These are phyloP conservation scores for Aphyosemion australe DNA, from an alignment of 2,113 vertebrate genomes.

Conservation along the genomic window DNA sequence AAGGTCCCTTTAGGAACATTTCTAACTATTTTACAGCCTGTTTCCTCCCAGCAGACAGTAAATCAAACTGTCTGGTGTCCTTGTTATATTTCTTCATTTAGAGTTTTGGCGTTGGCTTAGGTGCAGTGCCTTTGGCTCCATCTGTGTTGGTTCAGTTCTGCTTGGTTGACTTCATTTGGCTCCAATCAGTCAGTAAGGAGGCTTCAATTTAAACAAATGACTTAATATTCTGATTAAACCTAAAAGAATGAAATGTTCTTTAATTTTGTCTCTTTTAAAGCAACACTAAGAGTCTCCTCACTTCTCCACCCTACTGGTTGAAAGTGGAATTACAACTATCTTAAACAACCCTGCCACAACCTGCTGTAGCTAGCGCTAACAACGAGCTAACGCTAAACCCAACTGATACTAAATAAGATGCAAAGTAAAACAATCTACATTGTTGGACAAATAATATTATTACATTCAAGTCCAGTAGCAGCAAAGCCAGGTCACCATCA, in stretches of 20 bases:
- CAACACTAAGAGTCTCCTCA: no score
- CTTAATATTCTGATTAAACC: slow-evolving; percentile 18
- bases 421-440: no score
- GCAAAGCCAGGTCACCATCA: no score
- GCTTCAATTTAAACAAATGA: slow-evolving; percentile 36
- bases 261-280: no score
- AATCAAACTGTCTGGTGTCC: slow-evolving; percentile 28
- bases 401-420: no score
- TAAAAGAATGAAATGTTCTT: slow-evolving; percentile 3
- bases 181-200: slow-evolving; percentile 38
- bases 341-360: no score
- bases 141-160: background rate
- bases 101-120: slow-evolving; percentile 27
- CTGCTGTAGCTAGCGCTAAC: no score
- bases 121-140: slow-evolving; percentile 6
- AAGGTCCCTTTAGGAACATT: slow-evolving; percentile 13
- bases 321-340: no score
- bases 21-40: slow-evolving; percentile 5
- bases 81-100: slow-evolving; percentile 12
- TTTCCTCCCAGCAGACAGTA: slow-evolving; percentile 25
- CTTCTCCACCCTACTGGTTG: no score
- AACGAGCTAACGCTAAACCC: no score
- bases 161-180: slow-evolving; percentile 35
- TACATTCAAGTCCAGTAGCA: no score
- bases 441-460: no score